A percentile compares a stretch with the other conserved stretches of the same genome.
These are phyloP conservation scores for Drosophila ambigua DNA, from an alignment of 1,140 invertebrate species.

Conservation along the genomic window DNA sequence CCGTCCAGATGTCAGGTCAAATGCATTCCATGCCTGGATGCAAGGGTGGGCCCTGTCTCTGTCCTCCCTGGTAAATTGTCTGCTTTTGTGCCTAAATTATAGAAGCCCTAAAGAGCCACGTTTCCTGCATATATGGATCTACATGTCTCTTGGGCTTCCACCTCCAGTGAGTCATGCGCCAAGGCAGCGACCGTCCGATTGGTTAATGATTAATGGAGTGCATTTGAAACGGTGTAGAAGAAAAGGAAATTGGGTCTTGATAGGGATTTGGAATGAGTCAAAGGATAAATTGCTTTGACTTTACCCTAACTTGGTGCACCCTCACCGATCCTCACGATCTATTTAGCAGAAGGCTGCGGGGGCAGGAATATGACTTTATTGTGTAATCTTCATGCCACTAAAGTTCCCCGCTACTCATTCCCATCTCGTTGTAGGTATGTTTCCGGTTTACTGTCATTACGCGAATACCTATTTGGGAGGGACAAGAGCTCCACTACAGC, in stretches of 20 bases:
- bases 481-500: slow-evolving; percentile 36
- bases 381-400: too few species aligned
- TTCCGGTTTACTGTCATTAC: slow-evolving; percentile 21
- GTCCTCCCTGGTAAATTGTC: slow-evolving; percentile 31
- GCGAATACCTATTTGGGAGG: slow-evolving; percentile 31
- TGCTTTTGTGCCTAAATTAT: slow-evolving; percentile 52
- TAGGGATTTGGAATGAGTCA: too few species aligned
- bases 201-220: slow-evolving; percentile 34
- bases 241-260: too few species aligned
- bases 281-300: too few species aligned
- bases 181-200: slow-evolving; percentile 17
- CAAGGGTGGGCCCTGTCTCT: slow-evolving; percentile 24
- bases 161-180: slow-evolving; percentile 34
- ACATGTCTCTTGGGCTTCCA: slow-evolving; percentile 5
- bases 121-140: slow-evolving; percentile 40
- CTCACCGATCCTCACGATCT: too few species aligned
- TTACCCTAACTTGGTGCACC: too few species aligned
- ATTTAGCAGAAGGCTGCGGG: too few species aligned
- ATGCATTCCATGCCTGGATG: slow-evolving; percentile 10
- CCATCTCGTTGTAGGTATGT: slow-evolving; percentile 50
- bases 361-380: too few species aligned
- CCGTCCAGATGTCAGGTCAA: slow-evolving; percentile 35
- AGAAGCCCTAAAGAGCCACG: slow-evolving; percentile 53
- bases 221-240: too few species aligned
- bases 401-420: slow-evolving; percentile 4